Percentiles rank a stretch among this genome's conserved stretches.
phyloP scores from a whole-genome alignment of 2,797 vertebrate genomes.

The Urophycis tenuis region DNA sequence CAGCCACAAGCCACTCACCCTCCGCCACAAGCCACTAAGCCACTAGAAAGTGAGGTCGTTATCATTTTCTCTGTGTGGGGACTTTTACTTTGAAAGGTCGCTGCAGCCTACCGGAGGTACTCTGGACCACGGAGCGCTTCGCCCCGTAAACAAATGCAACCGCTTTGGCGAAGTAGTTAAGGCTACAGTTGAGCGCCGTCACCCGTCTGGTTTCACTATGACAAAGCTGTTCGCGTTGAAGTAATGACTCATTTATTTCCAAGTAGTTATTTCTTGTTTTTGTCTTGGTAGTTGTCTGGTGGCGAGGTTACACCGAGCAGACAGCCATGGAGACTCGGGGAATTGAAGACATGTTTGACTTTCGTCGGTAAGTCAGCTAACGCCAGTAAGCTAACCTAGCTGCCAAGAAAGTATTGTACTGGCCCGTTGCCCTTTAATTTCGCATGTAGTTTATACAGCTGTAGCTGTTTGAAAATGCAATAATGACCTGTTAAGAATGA shows the following conservation, averaged over 20 bases:
- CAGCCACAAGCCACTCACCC: too few relatives aligned
- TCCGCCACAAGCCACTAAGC: too few relatives aligned
- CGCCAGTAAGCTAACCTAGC: constrained; percentile 13
- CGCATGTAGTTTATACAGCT: background rate
- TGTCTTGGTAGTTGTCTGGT: constrained; percentile 50
- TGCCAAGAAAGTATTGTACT: background rate
- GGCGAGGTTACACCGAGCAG: constrained; percentile 27
- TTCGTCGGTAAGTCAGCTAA: constrained; percentile 70
- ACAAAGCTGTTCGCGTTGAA: constrained; percentile 31
- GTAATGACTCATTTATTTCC: constrained; percentile 52
- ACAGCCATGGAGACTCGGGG: constrained; percentile 70
- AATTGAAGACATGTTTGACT: constrained; percentile 76
- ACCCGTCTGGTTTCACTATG: constrained; percentile 6
- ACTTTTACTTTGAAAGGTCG: background rate
- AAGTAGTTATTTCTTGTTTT: constrained; percentile 32
- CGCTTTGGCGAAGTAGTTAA: background rate
- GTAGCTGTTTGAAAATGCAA: background rate
- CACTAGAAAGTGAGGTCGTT: background rate
- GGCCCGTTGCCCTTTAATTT: background rate
- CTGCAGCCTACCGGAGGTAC: background rate
- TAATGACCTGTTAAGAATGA: background rate
- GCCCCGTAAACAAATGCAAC: background rate
- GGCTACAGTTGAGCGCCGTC: background rate
- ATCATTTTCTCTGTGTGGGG: background rate
- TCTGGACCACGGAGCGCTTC: background rate